Base-by-base conservation (phyloP, 1,140 invertebrate genomes). In the Ridgeia piscesae region DNA sequence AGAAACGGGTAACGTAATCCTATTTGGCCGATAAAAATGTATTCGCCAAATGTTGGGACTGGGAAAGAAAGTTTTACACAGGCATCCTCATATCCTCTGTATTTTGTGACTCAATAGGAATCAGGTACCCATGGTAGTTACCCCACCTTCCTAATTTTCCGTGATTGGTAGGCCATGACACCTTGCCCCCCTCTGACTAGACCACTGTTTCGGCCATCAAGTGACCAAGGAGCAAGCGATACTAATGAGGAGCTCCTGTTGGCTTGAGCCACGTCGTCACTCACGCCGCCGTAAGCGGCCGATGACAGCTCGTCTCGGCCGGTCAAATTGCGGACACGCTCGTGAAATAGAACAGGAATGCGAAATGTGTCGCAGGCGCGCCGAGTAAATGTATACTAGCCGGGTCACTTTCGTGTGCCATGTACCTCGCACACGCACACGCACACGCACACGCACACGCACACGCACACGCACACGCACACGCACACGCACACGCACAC, bases 401-500 rank as follows among this genome's bases (percentile, higher is more conserved):
- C 58, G 17, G 58, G 6, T 77, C 58, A 77, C 58, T 77, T 77
- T 27, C 58, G 42, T 77, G 27, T 21, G 58, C 58, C 27, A 77
- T 21, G 58, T 21, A 77, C 58, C 58, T 4, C 58, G 58, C 6
- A 77, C 58, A 77, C 6, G 27, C 48, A 21, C 0, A 21, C 48
- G 48, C 35, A 34, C 91, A 14, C 35, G 1, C 91, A 1, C 35
- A 48, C 33, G 35, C 33, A 91, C 33, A 1, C 33, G 17, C 35
- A 35, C 33, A 91, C 35, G 1, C 91, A 42, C 91, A 42, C 91
- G 1, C 91, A 42, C 91, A 91, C 35, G 1, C 91, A 91, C 91
- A 42, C 91, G 1, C 91, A 91, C 91, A 91, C 91, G 42, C 35
- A 42, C 91, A 91, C 91, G 35, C 91, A 42, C 91, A 91, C 91